Base-by-base conservation (phyloP, 2,888 invertebrate species). In the Sinhomidia bicolor region DNA sequence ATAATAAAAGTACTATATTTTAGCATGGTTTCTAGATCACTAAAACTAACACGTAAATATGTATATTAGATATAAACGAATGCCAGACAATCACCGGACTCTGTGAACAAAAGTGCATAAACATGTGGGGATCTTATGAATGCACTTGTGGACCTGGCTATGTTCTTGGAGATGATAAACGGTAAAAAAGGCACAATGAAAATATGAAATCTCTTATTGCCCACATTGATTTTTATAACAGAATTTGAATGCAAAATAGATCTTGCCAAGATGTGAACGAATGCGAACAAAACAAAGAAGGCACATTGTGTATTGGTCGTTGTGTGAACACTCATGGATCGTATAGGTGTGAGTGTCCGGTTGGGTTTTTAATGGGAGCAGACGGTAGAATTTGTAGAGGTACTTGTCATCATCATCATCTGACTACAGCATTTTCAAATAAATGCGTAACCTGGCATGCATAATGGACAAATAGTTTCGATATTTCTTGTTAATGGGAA, bases 321-420 rank as follows among this genome's bases (percentile, higher is more conserved):
- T 99, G 99, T 93, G 95, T 96, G 51, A 99, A 99, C 93, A 96
- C 96, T 12, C 97, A 96, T 0, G 99, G 99, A 0, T 97, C 97
- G 87, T 98, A 96, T 93, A 94, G 94, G 0, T 92, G 91, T 93
- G 94, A 95, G 9, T 98, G 98, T 92, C 98, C 98, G 0, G 93
- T 94, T 0, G 98, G 98, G 0, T 98, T 98, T 93, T 95, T 95
- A 80, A 94, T 98, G 3, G 95, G 96, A 3, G 94, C 94, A 12
- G 98, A 98, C 93, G 95, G 95, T 68, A 95, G 96, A 88, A 96
- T 96, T 9, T 99, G 99, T 92, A 95, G 96, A 93, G 99, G 98
- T 97, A 93, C 94, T 26, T 32, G 7, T 3, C 26, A 51, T 9
- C 2, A 54, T 20, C n/a, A n/a, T n/a, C n/a, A n/a, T n/a, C n/a